Base-by-base conservation (phyloP, 2,888 invertebrate genomes). In the Galerucella calmariensis region DNA sequence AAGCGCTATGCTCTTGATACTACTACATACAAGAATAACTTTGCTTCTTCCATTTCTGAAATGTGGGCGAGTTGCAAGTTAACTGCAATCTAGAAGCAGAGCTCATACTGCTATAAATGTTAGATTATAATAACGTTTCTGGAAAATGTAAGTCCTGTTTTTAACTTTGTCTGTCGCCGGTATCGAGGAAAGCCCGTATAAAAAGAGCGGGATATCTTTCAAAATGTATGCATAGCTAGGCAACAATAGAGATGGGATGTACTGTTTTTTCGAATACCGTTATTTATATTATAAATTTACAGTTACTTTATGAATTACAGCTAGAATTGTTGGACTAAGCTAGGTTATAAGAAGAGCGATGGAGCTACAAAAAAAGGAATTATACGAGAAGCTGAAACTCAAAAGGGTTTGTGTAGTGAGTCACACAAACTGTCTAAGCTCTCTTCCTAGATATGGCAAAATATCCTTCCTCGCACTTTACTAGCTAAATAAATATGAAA, bases 121-220 rank as follows among this genome's bases (percentile, higher is more conserved):
- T 80, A 80, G 79, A 81, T 80, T 81, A 81, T 80, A 79, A 80
- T 81, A 80, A 81, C 79, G 75, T 77, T 73, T 73, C 67, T 74
- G 78, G 74, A 77, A 78, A 77, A 81, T 75, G 79, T 75, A 77
- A 77, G 77, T 75, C 63, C 66, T 75, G 75, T 78, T 76, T 79
- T 78, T 78, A 81, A 79, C 78, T 78, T 74, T 68, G 71, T 78
- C 69, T 72, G 72, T 77, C 71, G 78, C 67, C 72, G 76, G 79
- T 80, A 81, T 81, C 80, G 75, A 74, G 79, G 68, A 75, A 67
- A 76, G 79, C 79, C 79, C 78, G 69, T 75, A 74, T 79, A 80
- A 78, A 79, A 58, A 66, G 69, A 59, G 9, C 62, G 66, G 73
- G 77, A 76, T 79, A 79, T 79, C 80, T 80, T 77, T 72, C 72